A percentile compares a stretch with the other conserved stretches of the same genome.
Conservation (phyloP, 2,797 vertebrate species). For the Channallabes apus region DNA sequence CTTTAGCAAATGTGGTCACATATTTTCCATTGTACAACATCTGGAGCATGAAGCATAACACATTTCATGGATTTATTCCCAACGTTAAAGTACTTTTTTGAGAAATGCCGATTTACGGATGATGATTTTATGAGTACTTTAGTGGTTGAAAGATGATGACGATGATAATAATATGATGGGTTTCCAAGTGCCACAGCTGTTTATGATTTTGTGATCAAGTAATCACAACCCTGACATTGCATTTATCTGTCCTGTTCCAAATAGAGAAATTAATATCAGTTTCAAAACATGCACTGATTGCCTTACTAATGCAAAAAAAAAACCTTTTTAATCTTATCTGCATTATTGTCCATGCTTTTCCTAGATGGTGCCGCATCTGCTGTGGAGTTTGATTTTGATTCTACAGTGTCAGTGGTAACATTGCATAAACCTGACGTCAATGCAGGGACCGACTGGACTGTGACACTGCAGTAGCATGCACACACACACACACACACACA, state of each 20-base stretch:
- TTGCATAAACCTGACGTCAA: slow-evolving; percentile 73
- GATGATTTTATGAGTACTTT: background rate
- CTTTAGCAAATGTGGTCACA: background rate
- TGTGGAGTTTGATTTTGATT: slow-evolving; percentile 72
- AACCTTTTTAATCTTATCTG: background rate
- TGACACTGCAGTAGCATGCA: slow-evolving; percentile 69
- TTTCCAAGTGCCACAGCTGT: background rate
- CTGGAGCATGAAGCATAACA: background rate
- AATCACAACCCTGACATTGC: background rate
- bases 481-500: background rate
- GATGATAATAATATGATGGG: background rate
- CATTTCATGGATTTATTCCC: background rate
- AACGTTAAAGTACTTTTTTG: background rate
- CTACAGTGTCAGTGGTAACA: slow-evolving; percentile 65
- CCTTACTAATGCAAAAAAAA: background rate
- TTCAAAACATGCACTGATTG: background rate
- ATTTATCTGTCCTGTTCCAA: background rate
- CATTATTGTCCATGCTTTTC: background rate
- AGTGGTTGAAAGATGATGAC: background rate
- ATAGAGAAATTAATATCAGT: background rate
- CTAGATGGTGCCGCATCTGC: slow-evolving; percentile 63
- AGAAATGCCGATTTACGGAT: background rate
- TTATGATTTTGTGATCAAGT: background rate
- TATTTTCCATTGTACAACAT: background rate
- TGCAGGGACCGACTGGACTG: slow-evolving; percentile 70